Evolutionary conservation across 2,113 vertebrate genomes (phyloP).

Genomic region (Rhinichthys klamathensis): DNA sequence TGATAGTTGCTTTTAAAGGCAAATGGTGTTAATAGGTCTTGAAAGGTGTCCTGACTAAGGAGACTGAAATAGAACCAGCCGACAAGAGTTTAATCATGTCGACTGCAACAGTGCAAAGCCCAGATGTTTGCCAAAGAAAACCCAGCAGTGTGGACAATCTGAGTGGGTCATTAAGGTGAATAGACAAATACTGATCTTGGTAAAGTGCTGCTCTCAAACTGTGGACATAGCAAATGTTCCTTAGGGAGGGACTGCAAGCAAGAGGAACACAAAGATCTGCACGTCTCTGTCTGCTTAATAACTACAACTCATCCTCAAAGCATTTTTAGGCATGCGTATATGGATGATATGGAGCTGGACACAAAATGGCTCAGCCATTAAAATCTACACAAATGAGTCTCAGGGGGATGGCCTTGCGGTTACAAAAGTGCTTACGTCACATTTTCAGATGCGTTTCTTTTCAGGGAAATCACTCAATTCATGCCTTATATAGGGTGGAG

Average conservation of each 20-base stretch:
- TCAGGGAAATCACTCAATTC: not conserved
- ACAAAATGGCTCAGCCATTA: not conserved
- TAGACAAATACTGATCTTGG: conserved; percentile 1
- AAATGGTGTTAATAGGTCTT: not conserved
- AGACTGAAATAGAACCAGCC: not conserved
- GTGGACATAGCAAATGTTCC: conserved; percentile 29
- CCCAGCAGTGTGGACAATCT: not conserved
- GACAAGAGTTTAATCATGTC: conserved; percentile 18
- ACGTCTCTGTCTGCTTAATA: conserved; percentile 22
- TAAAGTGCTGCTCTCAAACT: conserved; percentile 23
- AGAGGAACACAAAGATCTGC: conserved; percentile 7
- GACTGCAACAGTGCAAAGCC: conserved; percentile 8
- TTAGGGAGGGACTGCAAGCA: not conserved
- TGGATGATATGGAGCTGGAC: not conserved
- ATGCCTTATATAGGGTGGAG: too few species aligned
- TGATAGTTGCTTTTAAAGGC: not conserved
- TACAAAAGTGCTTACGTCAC: conserved; percentile 5
- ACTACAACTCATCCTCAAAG: conserved; percentile 2
- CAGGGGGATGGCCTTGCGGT: not conserved
- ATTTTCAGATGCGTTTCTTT: not conserved
- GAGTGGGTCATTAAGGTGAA: conserved; percentile 35
- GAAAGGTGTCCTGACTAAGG: not conserved
- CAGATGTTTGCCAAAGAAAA: conserved; percentile 36
- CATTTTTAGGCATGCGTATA: not conserved
- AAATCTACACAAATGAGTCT: conserved; percentile 16